phyloP scores from a whole-genome alignment of 2,888 invertebrate species.

The Tenthredo notha region DNA sequence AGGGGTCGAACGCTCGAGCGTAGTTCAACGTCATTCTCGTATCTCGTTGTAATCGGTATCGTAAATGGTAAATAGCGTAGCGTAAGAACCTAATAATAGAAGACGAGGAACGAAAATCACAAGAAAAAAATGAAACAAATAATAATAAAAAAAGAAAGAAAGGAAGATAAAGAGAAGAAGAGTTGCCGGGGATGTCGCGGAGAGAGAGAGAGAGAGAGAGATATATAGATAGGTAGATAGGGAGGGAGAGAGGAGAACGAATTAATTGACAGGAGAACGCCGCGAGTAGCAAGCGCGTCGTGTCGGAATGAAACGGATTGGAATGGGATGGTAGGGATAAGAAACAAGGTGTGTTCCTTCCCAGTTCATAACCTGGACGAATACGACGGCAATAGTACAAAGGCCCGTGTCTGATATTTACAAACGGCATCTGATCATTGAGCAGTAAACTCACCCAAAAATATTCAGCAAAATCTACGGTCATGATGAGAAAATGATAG shows the following conservation, averaged over 20 bases:
- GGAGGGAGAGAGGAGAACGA: slow-evolving; percentile 39
- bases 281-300: slow-evolving; percentile 39
- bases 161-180: neutral
- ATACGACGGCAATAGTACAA: neutral
- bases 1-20: neutral
- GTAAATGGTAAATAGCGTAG: slow-evolving; percentile 6
- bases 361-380: slow-evolving; percentile 30
- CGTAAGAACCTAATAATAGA: neutral
- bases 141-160: too few species aligned
- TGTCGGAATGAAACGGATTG: slow-evolving; percentile 2
- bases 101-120: neutral
- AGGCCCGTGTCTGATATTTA: neutral
- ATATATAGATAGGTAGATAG: too few species aligned
- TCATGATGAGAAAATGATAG: slow-evolving; percentile 77
- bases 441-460: slow-evolving; percentile 80
- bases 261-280: slow-evolving; percentile 28
- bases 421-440: neutral
- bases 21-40: neutral
- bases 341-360: slow-evolving; percentile 41
- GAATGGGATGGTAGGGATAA: slow-evolving; percentile 23
- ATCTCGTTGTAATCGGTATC: slow-evolving; percentile 7
- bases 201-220: slow-evolving; percentile 12
- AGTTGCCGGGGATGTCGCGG: neutral
- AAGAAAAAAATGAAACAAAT: too few species aligned
- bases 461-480: slow-evolving; percentile 82